phyloP scores from a whole-genome alignment of 2,888 invertebrate genomes.

The Sinotaia quadrata region DNA sequence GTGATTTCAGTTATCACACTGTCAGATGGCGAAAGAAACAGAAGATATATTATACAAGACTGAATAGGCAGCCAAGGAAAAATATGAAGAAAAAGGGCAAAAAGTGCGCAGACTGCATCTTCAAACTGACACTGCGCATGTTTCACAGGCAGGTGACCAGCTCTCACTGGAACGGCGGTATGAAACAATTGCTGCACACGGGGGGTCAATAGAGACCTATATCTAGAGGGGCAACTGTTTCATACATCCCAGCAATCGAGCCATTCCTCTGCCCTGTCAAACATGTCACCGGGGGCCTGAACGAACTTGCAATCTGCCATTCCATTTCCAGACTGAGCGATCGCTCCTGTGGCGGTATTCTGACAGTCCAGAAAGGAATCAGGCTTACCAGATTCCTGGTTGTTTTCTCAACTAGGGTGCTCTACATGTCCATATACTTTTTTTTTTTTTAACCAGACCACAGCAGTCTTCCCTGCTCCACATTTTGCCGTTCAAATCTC shows the following conservation, averaged over 20 bases:
- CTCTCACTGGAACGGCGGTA: conserved; percentile 18
- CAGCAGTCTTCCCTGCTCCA: too few species aligned
- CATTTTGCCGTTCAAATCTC: conserved; percentile 1
- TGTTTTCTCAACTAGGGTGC: too few species aligned
- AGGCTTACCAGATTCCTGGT: conserved; percentile 14
- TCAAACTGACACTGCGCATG: conserved; percentile 6
- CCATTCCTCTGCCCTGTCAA: conserved; percentile 17
- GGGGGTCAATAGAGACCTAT: background rate
- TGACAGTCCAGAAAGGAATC: background rate
- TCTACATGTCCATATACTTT: too few species aligned
- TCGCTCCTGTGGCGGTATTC: background rate
- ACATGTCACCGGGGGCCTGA: conserved; percentile 4
- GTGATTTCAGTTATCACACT: too few species aligned
- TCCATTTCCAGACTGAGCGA: background rate
- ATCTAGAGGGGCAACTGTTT: conserved; percentile 3
- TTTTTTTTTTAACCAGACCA: too few species aligned
- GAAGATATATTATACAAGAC: too few species aligned
- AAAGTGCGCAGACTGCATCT: conserved; percentile 30
- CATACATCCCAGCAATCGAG: conserved; percentile 22
- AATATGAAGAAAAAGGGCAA: too few species aligned
- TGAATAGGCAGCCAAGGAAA: too few species aligned
- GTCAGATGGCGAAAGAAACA: too few species aligned
- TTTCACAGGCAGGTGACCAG: conserved; percentile 18
- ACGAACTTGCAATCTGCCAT: conserved; percentile 27
- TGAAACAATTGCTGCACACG: conserved; percentile 21